Conservation (phyloP, 2,888 invertebrate genomes). For the Ametastegia equiseti region DNA sequence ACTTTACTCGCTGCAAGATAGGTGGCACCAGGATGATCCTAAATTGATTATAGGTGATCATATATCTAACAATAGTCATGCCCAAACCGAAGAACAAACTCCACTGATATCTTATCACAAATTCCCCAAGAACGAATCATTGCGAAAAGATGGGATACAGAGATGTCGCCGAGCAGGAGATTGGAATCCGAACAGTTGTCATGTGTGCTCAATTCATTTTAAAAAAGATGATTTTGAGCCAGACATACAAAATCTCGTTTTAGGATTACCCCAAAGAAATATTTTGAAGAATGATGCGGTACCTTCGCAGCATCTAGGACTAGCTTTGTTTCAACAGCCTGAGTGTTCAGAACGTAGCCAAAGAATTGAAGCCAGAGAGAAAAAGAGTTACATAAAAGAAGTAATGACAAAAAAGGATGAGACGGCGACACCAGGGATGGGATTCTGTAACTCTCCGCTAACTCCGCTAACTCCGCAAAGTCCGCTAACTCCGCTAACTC, state of each 20-base stretch:
- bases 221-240: constrained; percentile 46
- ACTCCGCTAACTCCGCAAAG: too few relatives aligned
- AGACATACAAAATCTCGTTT: constrained; percentile 49
- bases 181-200: constrained; percentile 46
- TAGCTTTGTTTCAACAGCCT: not conserved
- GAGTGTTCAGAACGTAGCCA: not conserved
- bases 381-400: not conserved
- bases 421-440: too few relatives aligned
- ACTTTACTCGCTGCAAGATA: too few relatives aligned
- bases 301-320: constrained; percentile 30
- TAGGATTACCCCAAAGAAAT: constrained; percentile 12
- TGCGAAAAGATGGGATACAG: constrained; percentile 42
- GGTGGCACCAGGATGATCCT: too few relatives aligned
- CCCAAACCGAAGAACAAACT: too few relatives aligned
- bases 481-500: too few relatives aligned
- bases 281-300: constrained; percentile 21
- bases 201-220: constrained; percentile 51
- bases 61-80: too few relatives aligned
- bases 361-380: constrained; percentile 10
- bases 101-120: too few relatives aligned
- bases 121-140: too few relatives aligned
- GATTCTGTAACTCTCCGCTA: too few relatives aligned
- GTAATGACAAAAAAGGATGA: not conserved
- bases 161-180: constrained; percentile 35
- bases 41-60: too few relatives aligned